Evolutionary conservation across 2,888 invertebrate genomes (phyloP), one percentile per base, ranked within the genome.

Genomic region (Zonitis immaculata): DNA sequence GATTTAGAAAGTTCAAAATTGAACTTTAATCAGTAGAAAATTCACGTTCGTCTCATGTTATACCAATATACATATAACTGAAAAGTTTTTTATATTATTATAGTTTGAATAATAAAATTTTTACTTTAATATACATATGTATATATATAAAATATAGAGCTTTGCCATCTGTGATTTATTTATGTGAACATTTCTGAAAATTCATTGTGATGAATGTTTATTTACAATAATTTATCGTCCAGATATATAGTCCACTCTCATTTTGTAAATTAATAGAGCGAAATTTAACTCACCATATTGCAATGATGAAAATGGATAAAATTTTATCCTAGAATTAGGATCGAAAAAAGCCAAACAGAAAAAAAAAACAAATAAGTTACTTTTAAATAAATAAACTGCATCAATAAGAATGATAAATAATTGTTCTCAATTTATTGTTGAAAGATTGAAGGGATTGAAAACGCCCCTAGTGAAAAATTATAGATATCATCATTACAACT

Each of bases 141-240:
- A n/a, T n/a, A n/a, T n/a, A n/a, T n/a, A n/a, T n/a, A n/a, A n/a
- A n/a, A n/a, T n/a, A n/a, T n/a, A n/a, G n/a, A n/a, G n/a, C n/a
- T 52, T 52, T 49, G 26, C 32, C 22, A 27, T 22, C 9, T 25
- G 47, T 48, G 55, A 55, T 55, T 55, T 55, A 55, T 48, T 30
- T 20, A 3, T 35, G 32, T 48, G 47, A 48, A 32, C 54, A 48
- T 55, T 55, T 55, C 51, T 55, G 51, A 49, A 55, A 55, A 55
- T 55, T 44, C 51, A 30, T 42, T 28, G 55, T 55, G 51, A 55
- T 48, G 45, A 51, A 55, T 55, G 55, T 55, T 55, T 55, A 55
- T 55, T 51, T 51, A 51, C 51, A 42, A 49, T 44, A 55, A 55
- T 55, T 55, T 55, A 55, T 55, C 26, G 51, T 55, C 42, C 42